Evolutionary conservation across 2,888 invertebrate species (phyloP).

Genomic region (Brenthis ino): DNA sequence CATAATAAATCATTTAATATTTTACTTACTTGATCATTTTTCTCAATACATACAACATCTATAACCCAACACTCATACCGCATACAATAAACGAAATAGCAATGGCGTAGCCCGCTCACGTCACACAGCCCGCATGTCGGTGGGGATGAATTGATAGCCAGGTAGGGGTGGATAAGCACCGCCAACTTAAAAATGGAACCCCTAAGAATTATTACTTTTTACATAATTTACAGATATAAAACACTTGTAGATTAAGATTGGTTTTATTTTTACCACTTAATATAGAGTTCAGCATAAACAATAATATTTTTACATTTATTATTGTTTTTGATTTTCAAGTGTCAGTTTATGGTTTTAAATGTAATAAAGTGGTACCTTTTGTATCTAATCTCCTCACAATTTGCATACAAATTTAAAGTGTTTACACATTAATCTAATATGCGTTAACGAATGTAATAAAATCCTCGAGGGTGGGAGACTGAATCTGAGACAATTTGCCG

Average conservation of each 20-base stretch:
- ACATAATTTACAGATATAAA: conserved; percentile 26
- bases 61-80: conserved; percentile 1
- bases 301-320: background rate
- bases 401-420: conserved; percentile 69
- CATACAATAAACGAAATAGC: conserved; percentile 47
- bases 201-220: conserved; percentile 26
- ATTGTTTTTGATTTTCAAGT: background rate
- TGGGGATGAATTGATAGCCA: conserved; percentile 72
- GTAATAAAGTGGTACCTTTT: conserved; percentile 6
- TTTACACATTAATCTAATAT: conserved; percentile 75
- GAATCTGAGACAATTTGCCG: conserved; percentile 81
- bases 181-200: conserved; percentile 56
- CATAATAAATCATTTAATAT: too few species aligned
- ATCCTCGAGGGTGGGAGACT: conserved; percentile 60
- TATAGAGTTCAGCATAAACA: background rate
- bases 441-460: conserved; percentile 81
- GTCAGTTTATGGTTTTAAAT: background rate
- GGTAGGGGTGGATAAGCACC: conserved; percentile 59
- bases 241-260: background rate
- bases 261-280: too few species aligned
- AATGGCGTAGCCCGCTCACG: conserved; percentile 58
- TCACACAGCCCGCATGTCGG: conserved; percentile 59
- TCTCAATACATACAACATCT: background rate
- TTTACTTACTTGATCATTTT: too few species aligned
- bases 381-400: conserved; percentile 52